A percentile compares a stretch with the other conserved stretches of the same genome.
Evolutionary conservation across 2,888 invertebrate species (phyloP).

Genomic region (Drosophila suboccidentalis): DNA sequence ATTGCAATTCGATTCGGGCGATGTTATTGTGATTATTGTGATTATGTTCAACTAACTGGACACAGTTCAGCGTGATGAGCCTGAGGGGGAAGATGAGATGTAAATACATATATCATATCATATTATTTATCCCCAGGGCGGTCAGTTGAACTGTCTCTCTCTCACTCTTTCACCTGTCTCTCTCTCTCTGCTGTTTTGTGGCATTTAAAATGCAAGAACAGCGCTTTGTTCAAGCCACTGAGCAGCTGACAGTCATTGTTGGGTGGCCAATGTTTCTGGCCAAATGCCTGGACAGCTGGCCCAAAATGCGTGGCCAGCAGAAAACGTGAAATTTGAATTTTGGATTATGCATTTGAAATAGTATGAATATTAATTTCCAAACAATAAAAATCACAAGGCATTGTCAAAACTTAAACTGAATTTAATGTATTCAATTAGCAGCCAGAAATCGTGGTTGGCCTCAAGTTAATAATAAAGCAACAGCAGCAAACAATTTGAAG

Average conservation of each 20-base stretch:
- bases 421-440: slow-evolving; percentile 80
- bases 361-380: slow-evolving; percentile 54
- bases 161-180: slow-evolving; percentile 1
- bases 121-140: slow-evolving; percentile 70
- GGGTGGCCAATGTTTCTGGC: slow-evolving; percentile 38
- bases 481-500: slow-evolving; percentile 62
- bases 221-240: slow-evolving; percentile 64
- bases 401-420: slow-evolving; percentile 47
- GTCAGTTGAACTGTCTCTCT: slow-evolving; percentile 5
- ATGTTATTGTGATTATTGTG: slow-evolving; percentile 49
- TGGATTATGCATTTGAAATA: slow-evolving; percentile 31
- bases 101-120: slow-evolving; percentile 38
- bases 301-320: slow-evolving; percentile 67
- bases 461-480: slow-evolving; percentile 60
- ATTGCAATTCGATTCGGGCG: slow-evolving; percentile 15
- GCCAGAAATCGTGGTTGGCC: slow-evolving; percentile 57
- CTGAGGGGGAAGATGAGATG: background rate
- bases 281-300: slow-evolving; percentile 77
- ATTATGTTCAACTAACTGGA: slow-evolving; percentile 24
- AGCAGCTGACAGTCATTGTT: slow-evolving; percentile 61
- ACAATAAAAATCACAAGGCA: slow-evolving; percentile 26
- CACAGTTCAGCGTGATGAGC: background rate
- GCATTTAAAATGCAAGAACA: slow-evolving; percentile 75
- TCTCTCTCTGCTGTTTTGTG: slow-evolving; percentile 28
- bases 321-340: slow-evolving; percentile 40